phyloP scores from a whole-genome alignment of 2,888 invertebrate genomes.

The Corbicula japonica region DNA sequence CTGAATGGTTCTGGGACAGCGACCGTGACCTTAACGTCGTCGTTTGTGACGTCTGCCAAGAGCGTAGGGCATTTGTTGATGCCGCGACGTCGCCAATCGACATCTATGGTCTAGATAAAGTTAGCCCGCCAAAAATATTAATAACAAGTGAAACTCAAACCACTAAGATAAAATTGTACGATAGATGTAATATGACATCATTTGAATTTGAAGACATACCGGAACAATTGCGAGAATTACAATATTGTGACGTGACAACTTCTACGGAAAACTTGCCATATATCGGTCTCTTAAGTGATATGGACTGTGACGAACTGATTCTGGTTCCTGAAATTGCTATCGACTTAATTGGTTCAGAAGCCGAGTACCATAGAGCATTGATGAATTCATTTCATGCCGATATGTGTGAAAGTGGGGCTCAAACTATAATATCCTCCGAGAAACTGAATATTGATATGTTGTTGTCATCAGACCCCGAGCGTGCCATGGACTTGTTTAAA shows the following conservation, averaged over 20 bases:
- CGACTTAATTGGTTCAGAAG: conserved; percentile 63
- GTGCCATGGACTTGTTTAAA: conserved; percentile 34
- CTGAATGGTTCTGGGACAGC: conserved; percentile 51
- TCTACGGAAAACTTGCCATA: conserved; percentile 82
- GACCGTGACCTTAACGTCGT: conserved; percentile 55
- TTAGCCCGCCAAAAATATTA: conserved; percentile 59
- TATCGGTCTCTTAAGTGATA: conserved; percentile 82
- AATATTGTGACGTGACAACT: conserved; percentile 76
- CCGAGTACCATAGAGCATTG: conserved; percentile 75
- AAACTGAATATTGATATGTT: conserved; percentile 43
- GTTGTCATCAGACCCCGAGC: conserved; percentile 39
- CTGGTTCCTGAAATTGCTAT: conserved; percentile 75
- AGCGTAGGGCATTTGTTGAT: conserved; percentile 55
- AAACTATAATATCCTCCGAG: conserved; percentile 68
- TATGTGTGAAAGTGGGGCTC: conserved; percentile 75
- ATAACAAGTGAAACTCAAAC: conserved; percentile 75
- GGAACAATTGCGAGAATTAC: conserved; percentile 57
- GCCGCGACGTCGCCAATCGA: conserved; percentile 67
- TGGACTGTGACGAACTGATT: conserved; percentile 82
- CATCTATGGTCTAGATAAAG: conserved; percentile 66
- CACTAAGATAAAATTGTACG: conserved; percentile 62
- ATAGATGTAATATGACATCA: conserved; percentile 77
- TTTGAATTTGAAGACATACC: conserved; percentile 69
- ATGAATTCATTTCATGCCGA: conserved; percentile 73
- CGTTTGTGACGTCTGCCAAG: conserved; percentile 61